Evolutionary conservation across 2,113 vertebrate species (phyloP), one percentile per base, ranked within the genome.

Genomic region (Cyphomyrus plagiostoma): DNA sequence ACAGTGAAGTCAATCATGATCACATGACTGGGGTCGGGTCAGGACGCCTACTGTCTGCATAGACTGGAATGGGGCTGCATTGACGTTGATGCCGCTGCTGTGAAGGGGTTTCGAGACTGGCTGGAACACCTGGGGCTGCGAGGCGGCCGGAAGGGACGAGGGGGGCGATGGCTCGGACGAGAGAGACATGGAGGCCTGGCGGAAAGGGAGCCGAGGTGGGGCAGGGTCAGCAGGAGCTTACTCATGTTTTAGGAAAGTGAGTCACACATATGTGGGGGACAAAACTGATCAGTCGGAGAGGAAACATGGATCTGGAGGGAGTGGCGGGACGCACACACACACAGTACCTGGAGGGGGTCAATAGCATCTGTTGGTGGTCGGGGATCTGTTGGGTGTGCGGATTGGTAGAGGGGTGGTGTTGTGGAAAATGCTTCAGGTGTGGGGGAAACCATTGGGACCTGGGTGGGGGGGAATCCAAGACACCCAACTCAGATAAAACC

Each of bases 41-140:
- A 17, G 66, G 88, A 30, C 7, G 48, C 66, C 70, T 95, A 99
- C 98, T 93, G 98, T 99, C 90, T 99, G 98, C 98, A 99, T 99
- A 94, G 98, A 99, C 11, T 99, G 98, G 98, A 99, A 99, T 96
- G 98, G 98, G 95, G 98, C 98, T 91, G 98, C 98, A 52, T 99
- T 99, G 92, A 99, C 98, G 89, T 99, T 99, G 95, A 99, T 99
- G 91, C 98, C 98, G 3, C 98, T 97, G 95, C 97, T 98, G 92
- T 98, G 98, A 92, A 98, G 96, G 92, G 98, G 95, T 95, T 99
- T 99, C 93, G 98, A 95, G 91, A 96, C 97, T 90, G 97, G 95
- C 94, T 98, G 98, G 95, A 99, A 99, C 90, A 97, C 98, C 84
- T 97, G 98, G 0, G 97, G 96, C 95, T 98, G 98, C 90, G 98